Conservation (phyloP, 2,888 invertebrate species). For the Dryococelus australis region DNA sequence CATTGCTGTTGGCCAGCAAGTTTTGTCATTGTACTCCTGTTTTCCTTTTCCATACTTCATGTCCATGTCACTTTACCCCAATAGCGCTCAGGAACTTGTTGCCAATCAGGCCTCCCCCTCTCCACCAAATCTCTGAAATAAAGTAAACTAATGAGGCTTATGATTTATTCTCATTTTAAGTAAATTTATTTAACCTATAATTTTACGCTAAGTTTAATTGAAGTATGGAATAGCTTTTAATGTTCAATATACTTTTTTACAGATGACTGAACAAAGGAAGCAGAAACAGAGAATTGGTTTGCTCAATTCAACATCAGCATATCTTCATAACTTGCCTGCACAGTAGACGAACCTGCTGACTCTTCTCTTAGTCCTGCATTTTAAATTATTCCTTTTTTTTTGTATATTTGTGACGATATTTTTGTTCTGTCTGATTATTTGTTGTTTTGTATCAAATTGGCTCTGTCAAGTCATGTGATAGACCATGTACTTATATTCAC, state of each 20-base stretch:
- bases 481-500: neutral
- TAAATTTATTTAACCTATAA: too few relatives aligned
- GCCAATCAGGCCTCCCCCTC: too few relatives aligned
- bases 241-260: conserved; percentile 45
- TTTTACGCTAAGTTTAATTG: too few relatives aligned
- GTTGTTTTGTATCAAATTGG: neutral
- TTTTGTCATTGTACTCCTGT: too few relatives aligned
- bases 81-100: too few relatives aligned
- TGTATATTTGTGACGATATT: neutral
- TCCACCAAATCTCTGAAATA: too few relatives aligned
- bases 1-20: too few relatives aligned
- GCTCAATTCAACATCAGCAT: conserved; percentile 78
- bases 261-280: conserved; percentile 96
- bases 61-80: too few relatives aligned
- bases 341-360: conserved; percentile 23
- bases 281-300: conserved; percentile 92
- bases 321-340: conserved; percentile 52
- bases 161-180: too few relatives aligned
- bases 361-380: neutral
- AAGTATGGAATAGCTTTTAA: neutral
- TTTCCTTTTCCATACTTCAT: too few relatives aligned
- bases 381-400: neutral
- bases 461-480: neutral
- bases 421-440: neutral
- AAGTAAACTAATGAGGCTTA: too few relatives aligned